Evolutionary conservation across 2,113 vertebrate genomes (phyloP).

Genomic region (Rhizomys pruinosus): DNA sequence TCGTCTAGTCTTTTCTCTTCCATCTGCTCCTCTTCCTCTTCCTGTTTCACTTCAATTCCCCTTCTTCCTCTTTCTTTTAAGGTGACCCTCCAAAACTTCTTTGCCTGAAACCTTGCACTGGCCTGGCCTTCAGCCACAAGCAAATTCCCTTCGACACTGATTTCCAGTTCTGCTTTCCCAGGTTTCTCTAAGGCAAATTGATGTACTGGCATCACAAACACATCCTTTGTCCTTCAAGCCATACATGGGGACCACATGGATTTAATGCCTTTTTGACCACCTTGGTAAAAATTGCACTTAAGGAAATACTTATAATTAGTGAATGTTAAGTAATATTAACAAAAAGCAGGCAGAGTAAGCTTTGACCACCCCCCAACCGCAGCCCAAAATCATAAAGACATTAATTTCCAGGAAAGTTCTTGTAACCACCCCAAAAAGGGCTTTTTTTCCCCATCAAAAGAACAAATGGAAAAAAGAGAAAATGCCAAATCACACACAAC

Average conservation of each 20-base stretch:
- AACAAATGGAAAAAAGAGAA: slow-evolving; percentile 50
- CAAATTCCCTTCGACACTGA: not conserved
- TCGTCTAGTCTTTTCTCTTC: no score
- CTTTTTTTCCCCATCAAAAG: slow-evolving; percentile 8
- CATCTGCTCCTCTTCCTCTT: no score
- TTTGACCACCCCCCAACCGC: not conserved
- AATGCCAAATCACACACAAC: slow-evolving; percentile 69
- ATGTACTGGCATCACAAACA: not conserved
- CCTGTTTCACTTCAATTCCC: not conserved
- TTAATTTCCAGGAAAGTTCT: slow-evolving; percentile 63
- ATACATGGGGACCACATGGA: not conserved
- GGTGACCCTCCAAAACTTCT: not conserved
- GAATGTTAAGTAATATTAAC: slow-evolving; percentile 13
- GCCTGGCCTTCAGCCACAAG: not conserved
- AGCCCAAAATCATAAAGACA: not conserved
- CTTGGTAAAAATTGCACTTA: not conserved
- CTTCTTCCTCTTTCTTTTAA: not conserved
- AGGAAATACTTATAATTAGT: slow-evolving; percentile 6
- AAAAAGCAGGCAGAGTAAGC: not conserved
- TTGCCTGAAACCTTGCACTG: not conserved
- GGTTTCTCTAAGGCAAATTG: slow-evolving; percentile 5
- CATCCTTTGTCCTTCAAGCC: not conserved
- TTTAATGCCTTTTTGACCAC: not conserved
- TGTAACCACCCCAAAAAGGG: not conserved
- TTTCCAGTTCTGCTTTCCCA: not conserved